Evolutionary conservation across 2,113 vertebrate genomes (phyloP).

Genomic region (Lepisosteus osseus): DNA sequence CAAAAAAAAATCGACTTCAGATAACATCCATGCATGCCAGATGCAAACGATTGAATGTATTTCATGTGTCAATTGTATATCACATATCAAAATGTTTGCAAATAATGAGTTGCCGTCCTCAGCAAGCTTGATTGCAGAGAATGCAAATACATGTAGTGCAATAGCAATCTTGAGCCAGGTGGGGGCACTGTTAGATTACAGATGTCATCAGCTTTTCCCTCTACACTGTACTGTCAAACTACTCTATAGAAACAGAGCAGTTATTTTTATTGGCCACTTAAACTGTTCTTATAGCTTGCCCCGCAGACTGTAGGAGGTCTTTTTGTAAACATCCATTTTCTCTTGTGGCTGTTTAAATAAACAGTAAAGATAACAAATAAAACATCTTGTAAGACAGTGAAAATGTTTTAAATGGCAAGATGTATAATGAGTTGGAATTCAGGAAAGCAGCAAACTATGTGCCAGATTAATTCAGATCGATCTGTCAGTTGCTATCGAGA

Average conservation of each 20-base stretch:
- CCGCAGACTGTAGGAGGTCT: not conserved
- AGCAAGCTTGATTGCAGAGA: not conserved
- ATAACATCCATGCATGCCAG: slow-evolving; percentile 30
- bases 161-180: slow-evolving; percentile 17
- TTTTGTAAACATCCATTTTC: not conserved
- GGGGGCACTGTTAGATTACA: slow-evolving; percentile 38
- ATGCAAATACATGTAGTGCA: not conserved
- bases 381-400: not conserved
- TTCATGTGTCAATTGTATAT: slow-evolving; percentile 35
- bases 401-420: too few relatives aligned
- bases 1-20: slow-evolving; percentile 9
- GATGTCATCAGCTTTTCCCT: slow-evolving; percentile 7
- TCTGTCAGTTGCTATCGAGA: too few relatives aligned
- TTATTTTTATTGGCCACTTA: slow-evolving; percentile 1
- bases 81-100: slow-evolving; percentile 33
- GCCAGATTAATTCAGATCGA: too few relatives aligned
- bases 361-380: not conserved
- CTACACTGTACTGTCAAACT: slow-evolving; percentile 14
- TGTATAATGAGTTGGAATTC: too few relatives aligned
- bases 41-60: slow-evolving; percentile 23
- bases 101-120: not conserved
- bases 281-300: slow-evolving; percentile 21
- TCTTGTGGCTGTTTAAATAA: not conserved
- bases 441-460: too few relatives aligned
- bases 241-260: slow-evolving; percentile 2